Percentiles rank a stretch among this genome's conserved stretches.
Conservation (phyloP, 2,888 invertebrate genomes). For the Tipula unca region DNA sequence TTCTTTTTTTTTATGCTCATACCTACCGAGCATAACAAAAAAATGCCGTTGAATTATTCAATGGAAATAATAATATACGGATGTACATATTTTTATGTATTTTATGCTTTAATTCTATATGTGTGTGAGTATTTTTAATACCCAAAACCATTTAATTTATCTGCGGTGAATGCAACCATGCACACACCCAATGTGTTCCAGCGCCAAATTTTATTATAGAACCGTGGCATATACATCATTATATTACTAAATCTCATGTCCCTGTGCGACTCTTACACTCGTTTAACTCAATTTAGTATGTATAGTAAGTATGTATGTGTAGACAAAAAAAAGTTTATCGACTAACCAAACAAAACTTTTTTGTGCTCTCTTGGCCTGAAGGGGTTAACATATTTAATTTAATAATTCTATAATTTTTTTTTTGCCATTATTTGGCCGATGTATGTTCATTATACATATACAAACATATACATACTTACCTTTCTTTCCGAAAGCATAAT, state of each 20-base stretch:
- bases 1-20: too few species aligned
- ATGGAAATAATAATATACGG: not conserved
- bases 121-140: not conserved
- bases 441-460: not conserved
- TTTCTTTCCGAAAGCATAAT: not conserved
- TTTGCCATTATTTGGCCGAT: not conserved
- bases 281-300: not conserved
- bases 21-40: not conserved
- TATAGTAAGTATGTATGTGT: not conserved
- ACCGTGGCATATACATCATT: not conserved
- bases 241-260: not conserved
- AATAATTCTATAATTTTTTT: not conserved
- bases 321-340: not conserved
- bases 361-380: not conserved
- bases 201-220: not conserved
- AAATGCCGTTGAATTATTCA: not conserved
- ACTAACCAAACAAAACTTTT: not conserved
- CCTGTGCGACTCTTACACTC: not conserved
- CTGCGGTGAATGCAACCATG: not conserved
- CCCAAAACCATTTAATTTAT: not conserved
- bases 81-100: not conserved
- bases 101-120: not conserved
- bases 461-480: not conserved
- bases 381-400: constrained; percentile 8
- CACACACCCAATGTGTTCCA: not conserved